Base-by-base conservation (phyloP, 2,113 vertebrate genomes). In the Colaptes auratus region DNA sequence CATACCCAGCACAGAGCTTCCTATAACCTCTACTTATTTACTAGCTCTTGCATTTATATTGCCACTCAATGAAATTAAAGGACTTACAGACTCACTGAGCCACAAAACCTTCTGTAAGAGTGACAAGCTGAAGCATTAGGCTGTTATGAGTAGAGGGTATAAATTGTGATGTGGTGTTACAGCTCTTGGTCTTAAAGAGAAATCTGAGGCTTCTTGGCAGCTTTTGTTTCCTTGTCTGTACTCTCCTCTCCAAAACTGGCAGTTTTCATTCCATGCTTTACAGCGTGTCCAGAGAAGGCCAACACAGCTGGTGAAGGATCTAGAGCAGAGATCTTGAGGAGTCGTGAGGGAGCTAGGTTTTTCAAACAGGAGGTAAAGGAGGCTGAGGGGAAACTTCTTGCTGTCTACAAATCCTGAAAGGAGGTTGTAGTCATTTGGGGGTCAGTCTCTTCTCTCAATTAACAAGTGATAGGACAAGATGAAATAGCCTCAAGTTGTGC, bases 61-160 rank as follows among this genome's bases (percentile, higher is more conserved):
- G 23, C 61, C 85, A 42, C 82, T 83, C 61, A 20, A 64, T 82
- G 93, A 95, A 93, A 94, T 92, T 70, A 89, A 92, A 92, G 83
- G 88, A 56, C 81, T 92, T 30, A 12, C 7, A 74, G 92, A 60
- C 59, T 83, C 10, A 0, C 66, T 73, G 64, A 76, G 89, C 75
- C 86, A 73, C 76, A 42, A 88, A 92, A 83, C 6, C 72, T 53
- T 65, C 81, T 86, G 20, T 10, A 82, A 16, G 77, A 81, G 79
- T 28, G 78, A 69, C 74, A 82, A 89, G 92, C 28, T 27, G 58
- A 28, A 69, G 86, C 73, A 30, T 85, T 35, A 61, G 55, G 42
- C 31, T 61, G 59, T 50, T 58, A 6, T 0, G 35, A 92, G 77
- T 7, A 6, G 42, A 60, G 55, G 31, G 65, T 11, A 14, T 74